Evolutionary conservation across 2,888 invertebrate species (phyloP).

Genomic region (Aphodius sticticus): DNA sequence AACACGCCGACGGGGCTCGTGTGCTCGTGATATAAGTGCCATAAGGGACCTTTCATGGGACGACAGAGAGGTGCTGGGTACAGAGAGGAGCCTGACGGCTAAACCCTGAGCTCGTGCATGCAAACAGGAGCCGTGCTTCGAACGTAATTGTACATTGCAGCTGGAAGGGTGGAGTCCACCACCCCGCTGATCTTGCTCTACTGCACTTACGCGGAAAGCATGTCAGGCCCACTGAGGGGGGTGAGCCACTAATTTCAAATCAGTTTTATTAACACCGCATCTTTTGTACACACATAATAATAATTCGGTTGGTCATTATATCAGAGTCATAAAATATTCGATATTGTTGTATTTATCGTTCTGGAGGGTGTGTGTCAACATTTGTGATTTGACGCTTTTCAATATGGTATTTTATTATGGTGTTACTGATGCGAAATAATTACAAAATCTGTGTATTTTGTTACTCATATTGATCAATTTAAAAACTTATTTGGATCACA

Average conservation of each 20-base stretch:
- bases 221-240: background rate
- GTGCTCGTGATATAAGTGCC: conserved; percentile 42
- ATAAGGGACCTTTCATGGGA: conserved; percentile 36
- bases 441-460: too few relatives aligned
- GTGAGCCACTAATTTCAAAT: background rate
- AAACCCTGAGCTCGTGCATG: background rate
- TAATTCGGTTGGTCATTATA: background rate
- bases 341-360: background rate
- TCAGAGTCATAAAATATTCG: background rate
- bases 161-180: background rate
- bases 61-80: conserved; percentile 25
- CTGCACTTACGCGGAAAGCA: background rate
- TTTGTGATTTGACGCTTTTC: background rate
- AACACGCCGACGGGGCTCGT: conserved; percentile 42
- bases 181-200: background rate
- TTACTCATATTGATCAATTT: too few relatives aligned
- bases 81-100: conserved; percentile 33
- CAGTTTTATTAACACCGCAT: conserved; percentile 4
- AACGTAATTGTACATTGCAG: background rate
- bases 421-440: too few relatives aligned
- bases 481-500: too few relatives aligned
- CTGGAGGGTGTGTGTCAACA: background rate
- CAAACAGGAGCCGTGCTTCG: background rate
- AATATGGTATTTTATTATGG: too few relatives aligned
- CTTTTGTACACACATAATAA: background rate